A percentile compares a stretch with the other conserved stretches of the same genome.
These are phyloP conservation scores for Pongo abelii DNA, from an alignment of 2,113 vertebrate species.

Conservation along the genomic window DNA sequence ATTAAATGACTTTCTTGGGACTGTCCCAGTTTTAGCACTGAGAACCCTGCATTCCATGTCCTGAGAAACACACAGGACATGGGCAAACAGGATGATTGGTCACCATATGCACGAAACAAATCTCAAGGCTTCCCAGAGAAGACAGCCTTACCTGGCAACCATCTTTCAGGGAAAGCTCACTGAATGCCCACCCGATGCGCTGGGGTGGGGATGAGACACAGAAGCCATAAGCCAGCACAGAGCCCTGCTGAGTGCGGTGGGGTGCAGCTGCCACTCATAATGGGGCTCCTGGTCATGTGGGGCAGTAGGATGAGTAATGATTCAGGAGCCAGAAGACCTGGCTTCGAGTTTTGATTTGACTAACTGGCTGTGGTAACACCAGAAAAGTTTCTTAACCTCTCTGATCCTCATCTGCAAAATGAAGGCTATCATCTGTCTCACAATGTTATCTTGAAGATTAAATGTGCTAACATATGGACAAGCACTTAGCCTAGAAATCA, in stretches of 20 bases:
- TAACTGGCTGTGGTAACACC: not conserved
- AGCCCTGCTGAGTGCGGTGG: not conserved
- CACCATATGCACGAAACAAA: not conserved
- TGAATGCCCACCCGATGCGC: accelerated
- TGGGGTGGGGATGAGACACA: not conserved
- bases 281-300: accelerated
- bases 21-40: not conserved
- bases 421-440: not conserved
- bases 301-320: not conserved
- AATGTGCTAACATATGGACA: not conserved
- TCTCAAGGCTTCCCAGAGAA: not conserved
- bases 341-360: not conserved
- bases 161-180: not conserved
- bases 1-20: not conserved
- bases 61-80: not conserved
- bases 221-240: not conserved
- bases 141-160: not conserved
- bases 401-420: not conserved
- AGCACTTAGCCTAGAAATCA: not conserved
- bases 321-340: not conserved
- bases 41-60: not conserved
- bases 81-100: not conserved
- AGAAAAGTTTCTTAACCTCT: not conserved
- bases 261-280: accelerated
- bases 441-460: not conserved